Conservation (phyloP, 2,113 vertebrate species). For the Burhinus bistriatus region DNA sequence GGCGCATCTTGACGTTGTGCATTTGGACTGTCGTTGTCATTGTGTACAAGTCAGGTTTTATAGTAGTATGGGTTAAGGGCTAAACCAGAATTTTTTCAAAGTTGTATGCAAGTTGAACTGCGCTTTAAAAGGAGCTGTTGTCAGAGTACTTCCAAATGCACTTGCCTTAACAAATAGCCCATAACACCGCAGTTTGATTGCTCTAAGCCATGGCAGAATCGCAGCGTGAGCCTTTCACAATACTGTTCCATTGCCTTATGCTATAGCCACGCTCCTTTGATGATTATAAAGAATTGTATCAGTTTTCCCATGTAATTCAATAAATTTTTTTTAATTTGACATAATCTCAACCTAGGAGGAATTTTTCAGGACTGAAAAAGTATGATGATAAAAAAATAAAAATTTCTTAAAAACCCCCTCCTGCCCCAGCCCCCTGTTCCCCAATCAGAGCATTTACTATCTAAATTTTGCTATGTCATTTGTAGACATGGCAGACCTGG, state of each 20-base stretch:
- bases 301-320: not conserved
- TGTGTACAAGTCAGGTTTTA: not conserved
- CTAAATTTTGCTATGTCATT: not conserved
- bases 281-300: not conserved
- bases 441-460: not conserved
- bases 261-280: not conserved
- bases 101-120: not conserved
- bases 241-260: not conserved
- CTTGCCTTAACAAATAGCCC: not conserved
- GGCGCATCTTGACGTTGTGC: not conserved
- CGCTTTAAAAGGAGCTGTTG: not conserved
- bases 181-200: not conserved
- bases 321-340: not conserved
- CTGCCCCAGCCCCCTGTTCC: not conserved
- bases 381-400: not conserved
- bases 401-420: not conserved
- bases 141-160: not conserved
- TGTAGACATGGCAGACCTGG: not conserved
- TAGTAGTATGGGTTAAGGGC: not conserved
- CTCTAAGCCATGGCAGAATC: not conserved
- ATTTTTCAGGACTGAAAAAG: not conserved
- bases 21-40: not conserved
- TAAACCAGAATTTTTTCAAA: not conserved
- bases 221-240: not conserved
- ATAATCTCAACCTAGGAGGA: not conserved